phyloP scores from a whole-genome alignment of 2,797 vertebrate genomes.

The Furcifer pardalis region DNA sequence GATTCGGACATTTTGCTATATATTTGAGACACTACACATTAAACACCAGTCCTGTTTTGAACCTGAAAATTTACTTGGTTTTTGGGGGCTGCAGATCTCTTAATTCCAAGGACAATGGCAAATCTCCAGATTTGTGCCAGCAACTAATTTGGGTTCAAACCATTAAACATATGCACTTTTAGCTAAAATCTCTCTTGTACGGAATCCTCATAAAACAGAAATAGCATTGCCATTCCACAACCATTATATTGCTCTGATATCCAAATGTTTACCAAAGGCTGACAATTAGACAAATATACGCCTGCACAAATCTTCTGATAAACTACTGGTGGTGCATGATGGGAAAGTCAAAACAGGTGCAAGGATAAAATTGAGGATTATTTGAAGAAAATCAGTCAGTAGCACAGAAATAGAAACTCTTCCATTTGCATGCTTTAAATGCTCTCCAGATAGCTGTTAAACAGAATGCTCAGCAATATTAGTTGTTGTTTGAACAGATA shows the following conservation, averaged over 20 bases:
- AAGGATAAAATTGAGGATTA: constrained; percentile 20
- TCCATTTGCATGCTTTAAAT: constrained; percentile 45
- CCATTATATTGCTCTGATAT: neutral
- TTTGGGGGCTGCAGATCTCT: neutral
- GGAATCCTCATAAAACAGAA: neutral
- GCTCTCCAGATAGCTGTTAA: constrained; percentile 27
- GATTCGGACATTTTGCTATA: neutral
- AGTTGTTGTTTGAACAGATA: constrained; percentile 45
- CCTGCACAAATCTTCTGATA: constrained; percentile 22
- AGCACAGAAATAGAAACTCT: constrained; percentile 1
- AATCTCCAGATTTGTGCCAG: neutral
- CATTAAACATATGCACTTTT: neutral
- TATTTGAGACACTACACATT: neutral
- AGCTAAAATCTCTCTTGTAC: neutral
- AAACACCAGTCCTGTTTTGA: neutral
- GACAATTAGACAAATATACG: neutral
- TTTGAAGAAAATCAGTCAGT: constrained; percentile 27
- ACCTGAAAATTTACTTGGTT: no score
- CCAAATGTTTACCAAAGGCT: neutral
- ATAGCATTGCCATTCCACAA: neutral
- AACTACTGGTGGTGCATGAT: neutral
- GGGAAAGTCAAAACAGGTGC: constrained; percentile 28
- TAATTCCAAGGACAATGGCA: neutral
- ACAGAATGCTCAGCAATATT: constrained; percentile 27
- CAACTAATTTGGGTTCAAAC: neutral